Evolutionary conservation across 92 coral and sea anemone genomes (phyloP).

Genomic region (Heteractis magnifica): DNA sequence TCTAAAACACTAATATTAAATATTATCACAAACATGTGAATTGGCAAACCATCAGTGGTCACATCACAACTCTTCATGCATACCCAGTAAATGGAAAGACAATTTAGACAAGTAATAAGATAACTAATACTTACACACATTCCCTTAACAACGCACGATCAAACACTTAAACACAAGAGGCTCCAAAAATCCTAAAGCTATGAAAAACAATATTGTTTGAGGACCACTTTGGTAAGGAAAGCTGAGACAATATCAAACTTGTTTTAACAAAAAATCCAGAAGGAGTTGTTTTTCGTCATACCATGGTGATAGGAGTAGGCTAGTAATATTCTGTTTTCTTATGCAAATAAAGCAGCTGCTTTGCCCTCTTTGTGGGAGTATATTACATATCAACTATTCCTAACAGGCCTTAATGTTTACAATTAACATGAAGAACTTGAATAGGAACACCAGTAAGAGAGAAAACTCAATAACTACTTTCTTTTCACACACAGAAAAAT

Average conservation of each 20-base stretch:
- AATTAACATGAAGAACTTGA: constrained; percentile 59
- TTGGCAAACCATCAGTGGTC: constrained; percentile 10
- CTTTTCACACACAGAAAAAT: constrained; percentile 25
- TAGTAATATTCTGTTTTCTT: constrained; percentile 66
- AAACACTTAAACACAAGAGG: constrained; percentile 17
- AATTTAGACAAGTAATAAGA: constrained; percentile 16
- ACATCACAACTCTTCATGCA: constrained; percentile 16
- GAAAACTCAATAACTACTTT: constrained; percentile 32
- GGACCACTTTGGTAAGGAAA: constrained; percentile 25
- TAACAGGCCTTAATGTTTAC: constrained; percentile 80
- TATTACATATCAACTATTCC: constrained; percentile 81
- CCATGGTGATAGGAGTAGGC: constrained; percentile 44
- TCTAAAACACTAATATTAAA: background rate
- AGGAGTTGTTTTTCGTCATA: constrained; percentile 15
- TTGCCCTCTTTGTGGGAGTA: constrained; percentile 65
- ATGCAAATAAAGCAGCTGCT: constrained; percentile 83
- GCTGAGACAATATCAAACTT: constrained; percentile 35
- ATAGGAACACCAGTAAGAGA: constrained; percentile 59
- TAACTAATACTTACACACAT: constrained; percentile 15
- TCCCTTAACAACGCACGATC: constrained; percentile 24
- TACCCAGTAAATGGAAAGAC: constrained; percentile 11
- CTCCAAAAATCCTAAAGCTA: constrained; percentile 17
- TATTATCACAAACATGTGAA: constrained; percentile 2
- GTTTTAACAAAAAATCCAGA: constrained; percentile 33
- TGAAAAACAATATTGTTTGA: constrained; percentile 37